Conservation (phyloP, 2,797 vertebrate genomes). For the Sciurus vulgaris region DNA sequence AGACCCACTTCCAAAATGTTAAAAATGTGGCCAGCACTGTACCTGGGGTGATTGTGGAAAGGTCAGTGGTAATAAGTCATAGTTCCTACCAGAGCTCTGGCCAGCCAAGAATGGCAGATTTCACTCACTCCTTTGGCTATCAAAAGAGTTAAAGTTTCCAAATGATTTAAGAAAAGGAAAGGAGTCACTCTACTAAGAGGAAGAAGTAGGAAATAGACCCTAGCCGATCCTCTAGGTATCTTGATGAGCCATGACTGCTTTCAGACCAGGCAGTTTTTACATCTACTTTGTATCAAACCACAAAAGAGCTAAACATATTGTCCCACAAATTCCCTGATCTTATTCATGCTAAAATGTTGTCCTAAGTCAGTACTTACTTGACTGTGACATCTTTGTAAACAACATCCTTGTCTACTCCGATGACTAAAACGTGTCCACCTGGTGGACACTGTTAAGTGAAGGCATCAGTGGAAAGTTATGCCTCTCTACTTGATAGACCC, state of each 20-base stretch:
- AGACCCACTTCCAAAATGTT: background rate
- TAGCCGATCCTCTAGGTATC: background rate
- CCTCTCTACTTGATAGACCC: background rate
- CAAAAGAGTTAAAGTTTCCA: background rate
- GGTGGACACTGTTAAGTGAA: background rate
- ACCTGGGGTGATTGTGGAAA: background rate
- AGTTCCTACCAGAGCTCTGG: background rate
- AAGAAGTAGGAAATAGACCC: background rate
- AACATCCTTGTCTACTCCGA: background rate
- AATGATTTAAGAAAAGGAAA: background rate
- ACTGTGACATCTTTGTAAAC: background rate
- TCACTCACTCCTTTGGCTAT: background rate
- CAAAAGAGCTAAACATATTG: background rate
- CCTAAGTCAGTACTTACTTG: background rate
- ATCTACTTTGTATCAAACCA: background rate
- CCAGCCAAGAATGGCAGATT: background rate
- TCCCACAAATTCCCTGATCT: background rate
- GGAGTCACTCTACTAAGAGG: background rate
- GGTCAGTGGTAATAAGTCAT: background rate
- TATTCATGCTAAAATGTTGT: background rate
- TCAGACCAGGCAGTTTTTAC: background rate
- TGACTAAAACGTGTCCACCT: background rate
- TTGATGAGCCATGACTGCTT: background rate
- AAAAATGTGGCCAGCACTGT: background rate
- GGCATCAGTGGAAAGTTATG: constrained; percentile 14